Evolutionary conservation across 1,140 invertebrate genomes (phyloP), one percentile per base, ranked within the genome.

Genomic region (Macrocentrus cingulum): DNA sequence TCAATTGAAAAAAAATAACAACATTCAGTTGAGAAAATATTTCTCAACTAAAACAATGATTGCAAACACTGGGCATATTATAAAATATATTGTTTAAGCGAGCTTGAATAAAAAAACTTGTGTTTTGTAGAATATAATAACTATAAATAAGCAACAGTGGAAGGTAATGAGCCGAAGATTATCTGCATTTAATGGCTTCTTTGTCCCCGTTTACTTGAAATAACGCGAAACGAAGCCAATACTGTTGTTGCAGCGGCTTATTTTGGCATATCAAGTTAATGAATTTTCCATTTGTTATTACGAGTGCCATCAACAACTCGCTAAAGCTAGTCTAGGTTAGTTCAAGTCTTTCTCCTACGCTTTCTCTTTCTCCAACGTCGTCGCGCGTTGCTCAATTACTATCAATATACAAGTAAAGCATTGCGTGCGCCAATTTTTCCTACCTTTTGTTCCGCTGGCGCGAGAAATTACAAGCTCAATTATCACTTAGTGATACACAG

Each of bases 321-420:
- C n/a, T 48, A 48, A 23, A 9, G 20, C 22, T 49, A 22, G n/a
- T n/a, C n/a, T 49, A 49, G n/a, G 22, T 49, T 13, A 4, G 36
- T 23, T 18, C 20, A 32, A 29, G 23, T 49, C 46, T 49, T 49
- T 49, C 29, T 48, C 22, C 36, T 49, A 49, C 46, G 46, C 46
- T 49, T 49, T 49, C 46, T 49, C 46, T 49, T 49, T 49, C 46
- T 49, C 46, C 23, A 7, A 34, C 23, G n/a, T n/a, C n/a, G n/a
- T n/a, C n/a, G n/a, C n/a, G 29, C 29, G 44, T 46, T 22, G 44
- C 20, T 46, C 44, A 22, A 8, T 22, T 22, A 46, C 25, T 9
- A 29, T 29, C 25, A 29, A 29, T 29, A 29, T 29, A 29, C 25
- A 29, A 4, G 25, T 29, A 5, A 9, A n/a, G n/a, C n/a, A n/a